A percentile compares a stretch with the other conserved stretches of the same genome.
These are phyloP conservation scores for Dicyrtomina minuta DNA, from an alignment of 2,888 invertebrate genomes.

Conservation along the genomic window DNA sequence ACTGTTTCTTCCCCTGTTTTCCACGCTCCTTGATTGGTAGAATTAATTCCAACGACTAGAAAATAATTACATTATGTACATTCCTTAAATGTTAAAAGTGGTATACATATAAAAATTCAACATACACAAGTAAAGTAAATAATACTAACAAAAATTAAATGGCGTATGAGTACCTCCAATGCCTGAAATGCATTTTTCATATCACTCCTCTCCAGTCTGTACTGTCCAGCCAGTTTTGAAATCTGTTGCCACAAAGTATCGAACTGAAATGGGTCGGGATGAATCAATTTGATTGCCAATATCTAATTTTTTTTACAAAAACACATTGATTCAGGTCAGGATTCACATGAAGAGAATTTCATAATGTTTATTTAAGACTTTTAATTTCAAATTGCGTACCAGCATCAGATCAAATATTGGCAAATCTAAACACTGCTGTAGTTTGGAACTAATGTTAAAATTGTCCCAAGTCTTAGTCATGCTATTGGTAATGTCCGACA, in stretches of 20 bases:
- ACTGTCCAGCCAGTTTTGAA: conserved; percentile 21
- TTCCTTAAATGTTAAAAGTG: background rate
- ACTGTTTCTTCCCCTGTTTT: background rate
- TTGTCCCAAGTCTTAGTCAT: conserved; percentile 18
- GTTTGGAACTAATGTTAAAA: conserved; percentile 20
- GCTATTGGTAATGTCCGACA: conserved; percentile 6
- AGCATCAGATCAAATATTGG: conserved; percentile 22
- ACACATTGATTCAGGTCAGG: background rate
- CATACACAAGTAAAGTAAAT: no score
- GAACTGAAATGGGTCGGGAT: conserved; percentile 13
- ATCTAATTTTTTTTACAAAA: conserved; percentile 16
- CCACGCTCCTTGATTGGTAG: conserved; percentile 14
- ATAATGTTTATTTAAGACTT: background rate
- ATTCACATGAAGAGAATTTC: background rate
- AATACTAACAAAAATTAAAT: no score
- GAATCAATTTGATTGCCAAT: conserved; percentile 14
- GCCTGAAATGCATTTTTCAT: background rate
- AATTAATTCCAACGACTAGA: conserved; percentile 24
- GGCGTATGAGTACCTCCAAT: conserved; percentile 30
- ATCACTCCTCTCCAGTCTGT: conserved; percentile 19
- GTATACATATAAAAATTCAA: no score
- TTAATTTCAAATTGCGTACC: background rate
- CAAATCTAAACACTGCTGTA: conserved; percentile 25
- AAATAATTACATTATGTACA: no score
- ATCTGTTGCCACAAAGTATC: conserved; percentile 23